Conservation (phyloP, 2,797 vertebrate genomes). For the Rousettus madagascariensis region DNA sequence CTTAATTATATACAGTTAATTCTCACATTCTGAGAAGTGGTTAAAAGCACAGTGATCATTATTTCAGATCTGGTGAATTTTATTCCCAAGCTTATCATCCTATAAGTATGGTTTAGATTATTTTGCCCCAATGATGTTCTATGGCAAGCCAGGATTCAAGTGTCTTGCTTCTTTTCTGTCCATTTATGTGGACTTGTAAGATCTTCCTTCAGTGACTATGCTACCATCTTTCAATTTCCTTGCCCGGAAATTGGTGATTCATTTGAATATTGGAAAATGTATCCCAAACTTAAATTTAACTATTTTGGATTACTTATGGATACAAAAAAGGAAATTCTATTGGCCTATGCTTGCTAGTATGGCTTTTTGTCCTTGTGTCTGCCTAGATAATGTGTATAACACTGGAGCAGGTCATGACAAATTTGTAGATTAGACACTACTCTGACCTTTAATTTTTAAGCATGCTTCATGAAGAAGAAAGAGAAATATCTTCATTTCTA, state of each 20-base stretch:
- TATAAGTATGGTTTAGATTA: not conserved
- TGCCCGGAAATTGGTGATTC: slow-evolving; percentile 15
- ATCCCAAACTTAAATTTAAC: not conserved
- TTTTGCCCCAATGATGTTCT: not conserved
- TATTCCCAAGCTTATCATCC: not conserved
- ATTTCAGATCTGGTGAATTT: not conserved
- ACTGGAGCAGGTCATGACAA: not conserved
- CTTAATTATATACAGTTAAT: not conserved
- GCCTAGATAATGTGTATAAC: not conserved
- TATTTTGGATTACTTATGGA: not conserved
- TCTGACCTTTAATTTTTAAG: not conserved
- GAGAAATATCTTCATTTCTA: not conserved
- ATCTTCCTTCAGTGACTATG: not conserved
- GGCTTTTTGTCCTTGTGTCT: not conserved
- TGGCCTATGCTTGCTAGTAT: not conserved
- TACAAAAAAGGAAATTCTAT: not conserved
- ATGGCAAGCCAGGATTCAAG: not conserved
- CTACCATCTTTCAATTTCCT: not conserved
- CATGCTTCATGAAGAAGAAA: not conserved
- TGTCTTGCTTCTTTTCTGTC: not conserved
- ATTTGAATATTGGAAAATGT: not conserved
- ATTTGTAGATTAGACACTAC: not conserved
- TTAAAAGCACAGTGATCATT: not conserved
- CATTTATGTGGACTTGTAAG: not conserved
- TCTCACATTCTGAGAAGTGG: not conserved